Conservation (phyloP, 2,797 vertebrate species). For the Rhincodon typus region DNA sequence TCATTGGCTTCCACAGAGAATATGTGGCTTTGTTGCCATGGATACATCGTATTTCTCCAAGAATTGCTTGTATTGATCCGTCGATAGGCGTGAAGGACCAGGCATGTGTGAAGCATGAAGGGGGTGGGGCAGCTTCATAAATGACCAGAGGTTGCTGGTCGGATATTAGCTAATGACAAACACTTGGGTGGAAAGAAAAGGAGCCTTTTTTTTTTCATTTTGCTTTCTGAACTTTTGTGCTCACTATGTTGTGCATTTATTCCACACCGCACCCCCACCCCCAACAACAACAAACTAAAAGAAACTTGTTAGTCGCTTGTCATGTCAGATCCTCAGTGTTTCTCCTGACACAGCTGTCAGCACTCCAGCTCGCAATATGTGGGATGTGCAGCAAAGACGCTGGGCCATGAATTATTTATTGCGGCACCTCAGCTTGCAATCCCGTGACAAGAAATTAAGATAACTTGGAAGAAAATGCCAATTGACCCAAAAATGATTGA, state of each 20-base stretch:
- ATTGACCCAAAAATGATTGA: background rate
- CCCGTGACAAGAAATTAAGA: constrained; percentile 72
- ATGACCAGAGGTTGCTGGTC: constrained; percentile 66
- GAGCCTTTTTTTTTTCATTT: constrained; percentile 59
- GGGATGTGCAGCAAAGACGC: constrained; percentile 65
- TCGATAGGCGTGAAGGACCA: constrained; percentile 87
- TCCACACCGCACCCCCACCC: too few relatives aligned
- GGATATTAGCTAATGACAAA: constrained; percentile 64
- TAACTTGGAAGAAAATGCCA: constrained; percentile 55
- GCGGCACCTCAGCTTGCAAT: constrained; percentile 61
- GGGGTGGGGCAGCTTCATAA: constrained; percentile 61
- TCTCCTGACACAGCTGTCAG: constrained; percentile 68
- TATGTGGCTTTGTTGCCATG: constrained; percentile 94
- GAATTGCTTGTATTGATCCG: constrained; percentile 98
- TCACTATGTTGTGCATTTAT: constrained; percentile 46
- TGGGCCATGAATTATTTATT: constrained; percentile 61
- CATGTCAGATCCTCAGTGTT: constrained; percentile 68
- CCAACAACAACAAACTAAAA: constrained; percentile 57
- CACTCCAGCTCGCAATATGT: constrained; percentile 60
- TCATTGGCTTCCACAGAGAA: constrained; percentile 72
- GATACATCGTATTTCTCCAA: constrained; percentile 91
- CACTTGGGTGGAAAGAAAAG: constrained; percentile 63
- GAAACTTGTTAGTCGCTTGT: constrained; percentile 76
- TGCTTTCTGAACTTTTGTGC: constrained; percentile 7
- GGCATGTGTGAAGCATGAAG: constrained; percentile 77